phyloP scores from a whole-genome alignment of 1,140 invertebrate species.

The Tetraneura akinire region DNA sequence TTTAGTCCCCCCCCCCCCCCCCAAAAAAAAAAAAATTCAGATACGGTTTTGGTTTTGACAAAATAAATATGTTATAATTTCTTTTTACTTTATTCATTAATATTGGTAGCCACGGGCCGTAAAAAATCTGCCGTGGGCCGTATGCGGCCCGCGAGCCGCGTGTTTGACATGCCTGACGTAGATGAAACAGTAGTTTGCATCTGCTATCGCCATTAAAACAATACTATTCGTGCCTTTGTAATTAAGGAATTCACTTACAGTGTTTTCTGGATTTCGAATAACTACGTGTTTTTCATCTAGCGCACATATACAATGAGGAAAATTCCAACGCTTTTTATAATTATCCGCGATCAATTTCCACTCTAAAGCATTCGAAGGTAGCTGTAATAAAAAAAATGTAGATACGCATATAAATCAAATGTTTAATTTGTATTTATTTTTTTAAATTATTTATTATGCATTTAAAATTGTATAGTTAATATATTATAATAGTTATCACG shows the following conservation, averaged over 20 bases:
- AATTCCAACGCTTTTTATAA: constrained; percentile 60
- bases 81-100: too few relatives aligned
- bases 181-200: constrained; percentile 57
- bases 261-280: constrained; percentile 57
- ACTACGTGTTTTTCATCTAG: constrained; percentile 61
- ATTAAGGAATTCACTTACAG: constrained; percentile 60
- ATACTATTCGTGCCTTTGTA: constrained; percentile 61
- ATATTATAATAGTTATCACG: constrained; percentile 20
- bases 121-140: too few relatives aligned
- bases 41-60: too few relatives aligned
- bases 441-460: constrained; percentile 10
- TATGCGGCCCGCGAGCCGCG: too few relatives aligned
- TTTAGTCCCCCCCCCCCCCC: too few relatives aligned
- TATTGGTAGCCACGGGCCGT: too few relatives aligned
- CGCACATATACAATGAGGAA: constrained; percentile 60
- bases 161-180: too few relatives aligned
- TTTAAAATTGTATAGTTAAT: constrained; percentile 3
- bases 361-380: constrained; percentile 25
- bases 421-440: neutral
- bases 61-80: too few relatives aligned
- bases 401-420: neutral
- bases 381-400: constrained; percentile 42
- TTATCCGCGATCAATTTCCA: constrained; percentile 56
- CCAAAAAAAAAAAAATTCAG: too few relatives aligned
- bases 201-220: constrained; percentile 58